Percentiles rank a stretch among this genome's conserved stretches.
Conservation (phyloP, 2,888 invertebrate species). For the Cremastinae sp. region DNA sequence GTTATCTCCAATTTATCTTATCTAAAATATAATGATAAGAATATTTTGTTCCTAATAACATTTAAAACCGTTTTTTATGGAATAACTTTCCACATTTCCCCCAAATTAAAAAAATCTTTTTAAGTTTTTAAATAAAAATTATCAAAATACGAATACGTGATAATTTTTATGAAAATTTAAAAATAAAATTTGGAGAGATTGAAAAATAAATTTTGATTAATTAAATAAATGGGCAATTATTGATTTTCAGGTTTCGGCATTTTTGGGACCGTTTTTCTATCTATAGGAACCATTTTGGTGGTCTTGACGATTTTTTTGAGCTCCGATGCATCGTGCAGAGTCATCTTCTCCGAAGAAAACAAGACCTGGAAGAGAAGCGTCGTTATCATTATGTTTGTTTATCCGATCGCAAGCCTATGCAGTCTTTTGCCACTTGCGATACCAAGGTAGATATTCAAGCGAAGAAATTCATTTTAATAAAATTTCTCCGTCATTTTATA, state of each 20-base stretch:
- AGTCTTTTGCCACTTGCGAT: conserved; percentile 74
- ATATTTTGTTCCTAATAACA: too few species aligned
- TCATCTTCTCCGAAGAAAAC: conserved; percentile 72
- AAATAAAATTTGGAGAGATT: too few species aligned
- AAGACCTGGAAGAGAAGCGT: conserved; percentile 72
- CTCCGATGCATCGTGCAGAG: conserved; percentile 71
- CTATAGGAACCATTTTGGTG: conserved; percentile 70
- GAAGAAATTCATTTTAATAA: neutral
- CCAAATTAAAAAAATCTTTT: too few species aligned
- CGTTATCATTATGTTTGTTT: conserved; percentile 71
- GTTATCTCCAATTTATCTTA: too few species aligned
- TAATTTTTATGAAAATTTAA: too few species aligned
- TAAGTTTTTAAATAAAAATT: too few species aligned
- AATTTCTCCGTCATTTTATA: too few species aligned
- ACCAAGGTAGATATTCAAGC: conserved; percentile 72
- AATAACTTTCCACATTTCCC: too few species aligned
- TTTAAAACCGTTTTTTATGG: too few species aligned
- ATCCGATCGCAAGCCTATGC: conserved; percentile 75
- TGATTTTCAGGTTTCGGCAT: conserved; percentile 71
- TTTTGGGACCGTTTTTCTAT: conserved; percentile 72
- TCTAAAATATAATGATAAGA: too few species aligned
- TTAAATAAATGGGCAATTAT: neutral
- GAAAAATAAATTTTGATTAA: neutral
- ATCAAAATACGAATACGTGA: too few species aligned
- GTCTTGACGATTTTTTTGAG: conserved; percentile 72